Evolutionary conservation across 2,888 invertebrate genomes (phyloP).

Genomic region (Empis livida): DNA sequence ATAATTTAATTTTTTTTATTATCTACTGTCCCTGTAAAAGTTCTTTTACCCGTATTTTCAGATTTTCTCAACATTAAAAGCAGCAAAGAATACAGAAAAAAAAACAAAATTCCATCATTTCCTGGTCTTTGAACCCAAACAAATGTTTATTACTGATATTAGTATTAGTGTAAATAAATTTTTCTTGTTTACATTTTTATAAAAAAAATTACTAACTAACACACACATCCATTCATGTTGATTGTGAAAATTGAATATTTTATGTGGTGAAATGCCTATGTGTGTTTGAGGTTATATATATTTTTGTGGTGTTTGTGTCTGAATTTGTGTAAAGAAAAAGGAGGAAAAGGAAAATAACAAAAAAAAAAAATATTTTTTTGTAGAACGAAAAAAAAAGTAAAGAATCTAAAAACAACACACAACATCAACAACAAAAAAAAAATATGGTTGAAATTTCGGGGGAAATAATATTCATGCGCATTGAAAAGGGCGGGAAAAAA

Average conservation of each 20-base stretch:
- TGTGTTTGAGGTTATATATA: too few species aligned
- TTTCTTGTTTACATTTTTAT: background rate
- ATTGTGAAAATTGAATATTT: too few species aligned
- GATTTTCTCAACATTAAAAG: background rate
- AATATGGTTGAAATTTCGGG: background rate
- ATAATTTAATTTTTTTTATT: background rate
- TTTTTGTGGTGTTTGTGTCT: too few species aligned
- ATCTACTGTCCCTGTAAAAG: background rate
- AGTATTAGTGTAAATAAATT: background rate
- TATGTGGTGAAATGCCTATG: too few species aligned
- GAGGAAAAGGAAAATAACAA: too few species aligned
- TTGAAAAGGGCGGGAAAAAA: constrained; percentile 1
- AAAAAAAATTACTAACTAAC: too few species aligned
- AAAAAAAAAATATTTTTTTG: too few species aligned
- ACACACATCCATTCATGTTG: too few species aligned
- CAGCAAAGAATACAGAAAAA: background rate
- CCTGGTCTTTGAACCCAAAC: constrained; percentile 1
- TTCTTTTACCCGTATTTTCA: background rate
- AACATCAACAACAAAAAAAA: background rate
- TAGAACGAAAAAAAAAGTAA: background rate
- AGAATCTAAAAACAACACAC: background rate
- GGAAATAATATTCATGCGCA: background rate
- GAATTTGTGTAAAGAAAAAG: too few species aligned
- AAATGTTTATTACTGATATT: background rate
- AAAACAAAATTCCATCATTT: constrained; percentile 1